Percentiles rank a stretch among this genome's conserved stretches.
Conservation (phyloP, 1,140 invertebrate genomes). For the Camponotus pennsylvanicus region DNA sequence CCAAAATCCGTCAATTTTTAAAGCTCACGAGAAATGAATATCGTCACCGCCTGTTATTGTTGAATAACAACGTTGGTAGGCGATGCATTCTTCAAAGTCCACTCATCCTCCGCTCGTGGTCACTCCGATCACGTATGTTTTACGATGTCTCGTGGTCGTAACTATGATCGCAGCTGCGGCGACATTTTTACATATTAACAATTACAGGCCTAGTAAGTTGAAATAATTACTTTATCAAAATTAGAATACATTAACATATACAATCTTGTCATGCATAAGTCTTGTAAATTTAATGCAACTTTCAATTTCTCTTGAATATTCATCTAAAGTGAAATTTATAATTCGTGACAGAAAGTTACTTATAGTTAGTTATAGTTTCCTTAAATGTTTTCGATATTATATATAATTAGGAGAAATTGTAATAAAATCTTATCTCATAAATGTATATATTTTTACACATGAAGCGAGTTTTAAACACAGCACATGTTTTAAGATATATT, state of each 20-base stretch:
- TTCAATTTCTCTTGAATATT: neutral
- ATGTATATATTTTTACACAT: too few species aligned
- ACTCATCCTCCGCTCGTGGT: constrained; percentile 63
- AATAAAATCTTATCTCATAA: too few species aligned
- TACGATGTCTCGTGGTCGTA: constrained; percentile 79
- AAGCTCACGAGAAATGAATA: constrained; percentile 54
- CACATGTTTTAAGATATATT: neutral
- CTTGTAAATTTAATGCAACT: neutral
- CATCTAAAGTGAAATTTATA: too few species aligned
- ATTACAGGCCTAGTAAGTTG: constrained; percentile 84
- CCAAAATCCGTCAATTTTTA: neutral
- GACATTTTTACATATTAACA: constrained; percentile 83
- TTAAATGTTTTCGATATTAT: too few species aligned
- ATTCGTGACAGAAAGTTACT: too few species aligned
- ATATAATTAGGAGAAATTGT: too few species aligned
- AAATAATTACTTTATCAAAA: neutral
- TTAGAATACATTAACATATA: neutral
- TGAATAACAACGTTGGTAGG: constrained; percentile 71
- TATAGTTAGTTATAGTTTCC: too few species aligned
- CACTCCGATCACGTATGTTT: constrained; percentile 75
- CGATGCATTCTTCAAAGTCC: constrained; percentile 75
- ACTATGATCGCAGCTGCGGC: constrained; percentile 81
- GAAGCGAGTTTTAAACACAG: too few species aligned
- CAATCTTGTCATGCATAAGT: neutral
- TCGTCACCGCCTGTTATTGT: constrained; percentile 73